Evolutionary conservation across 1,140 invertebrate species (phyloP), one percentile per base, ranked within the genome.

Genomic region (Monomorium pharaonis): DNA sequence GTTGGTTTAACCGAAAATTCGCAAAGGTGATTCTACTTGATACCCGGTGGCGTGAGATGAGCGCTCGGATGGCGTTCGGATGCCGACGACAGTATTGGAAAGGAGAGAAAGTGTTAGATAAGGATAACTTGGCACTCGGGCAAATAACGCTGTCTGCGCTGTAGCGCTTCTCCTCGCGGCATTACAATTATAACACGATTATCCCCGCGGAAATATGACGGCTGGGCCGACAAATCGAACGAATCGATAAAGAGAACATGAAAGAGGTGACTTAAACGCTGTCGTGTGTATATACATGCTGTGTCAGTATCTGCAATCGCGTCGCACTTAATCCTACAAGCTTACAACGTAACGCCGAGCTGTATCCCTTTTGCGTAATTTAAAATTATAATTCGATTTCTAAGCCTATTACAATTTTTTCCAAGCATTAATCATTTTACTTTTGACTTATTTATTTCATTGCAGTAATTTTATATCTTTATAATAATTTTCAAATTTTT

Each of bases 81-180:
- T 30, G 44, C 76, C 16, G 24, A 44, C 27, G 51, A 58, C 51
- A 21, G 51, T 72, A 72, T 83, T 60, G 67, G 78, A 83, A 74
- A 83, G 78, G 54, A 58, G 78, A 74, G 67, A 83, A 83, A 83
- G 78, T 74, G 78, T 74, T 67, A 80, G 76, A 78, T 27, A 81
- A 42, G 44, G 37, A 83, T 83, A 77, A 58, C 65, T 47, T 47
- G 78, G 33, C 49, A 81, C 24, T 58, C 21, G 51, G 21, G 18
- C 12, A 65, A 67, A n/a, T 83, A n/a, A n/a, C n/a, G n/a, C 49
- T 72, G 27, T 3, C 30, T 67, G 30, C 44, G 30, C n/a, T n/a
- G n/a, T 47, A 58, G 33, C 16, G 62, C 76, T 24, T 78, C 49
- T 72, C 37, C 56, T 37, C 33, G 51, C 58, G 51, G 51, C 63